A percentile compares a stretch with the other conserved stretches of the same genome.
Conservation (phyloP, 1,140 invertebrate species). For the Samia ricini region DNA sequence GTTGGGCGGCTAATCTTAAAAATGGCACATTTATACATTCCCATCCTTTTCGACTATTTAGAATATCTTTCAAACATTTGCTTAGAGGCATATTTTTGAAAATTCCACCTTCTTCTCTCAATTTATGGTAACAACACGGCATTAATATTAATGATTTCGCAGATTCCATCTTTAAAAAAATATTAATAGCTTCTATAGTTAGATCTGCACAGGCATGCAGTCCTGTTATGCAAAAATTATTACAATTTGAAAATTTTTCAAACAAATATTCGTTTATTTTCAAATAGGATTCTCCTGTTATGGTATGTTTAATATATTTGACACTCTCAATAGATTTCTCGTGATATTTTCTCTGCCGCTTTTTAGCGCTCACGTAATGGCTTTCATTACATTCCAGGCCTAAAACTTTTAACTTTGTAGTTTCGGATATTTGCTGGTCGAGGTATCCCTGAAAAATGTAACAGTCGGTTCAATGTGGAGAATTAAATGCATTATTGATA, state of each 20-base stretch:
- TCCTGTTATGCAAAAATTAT: constrained; percentile 52
- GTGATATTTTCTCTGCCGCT: constrained; percentile 80
- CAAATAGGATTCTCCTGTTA: constrained; percentile 73
- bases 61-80: constrained; percentile 53
- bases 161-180: constrained; percentile 82
- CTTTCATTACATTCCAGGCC: constrained; percentile 84
- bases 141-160: constrained; percentile 83
- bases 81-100: constrained; percentile 84
- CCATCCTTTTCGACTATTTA: constrained; percentile 44
- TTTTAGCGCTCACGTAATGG: constrained; percentile 81
- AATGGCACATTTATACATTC: constrained; percentile 80
- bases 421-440: constrained; percentile 82
- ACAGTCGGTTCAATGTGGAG: no score
- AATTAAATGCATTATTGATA: no score
- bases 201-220: constrained; percentile 93
- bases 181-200: constrained; percentile 83
- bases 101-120: constrained; percentile 48
- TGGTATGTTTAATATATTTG: constrained; percentile 78
- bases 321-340: constrained; percentile 74
- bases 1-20: constrained; percentile 81
- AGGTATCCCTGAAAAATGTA: constrained; percentile 86
- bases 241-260: constrained; percentile 52
- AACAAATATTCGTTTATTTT: constrained; percentile 68
- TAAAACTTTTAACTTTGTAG: constrained; percentile 82
- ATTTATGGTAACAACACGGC: constrained; percentile 93